Evolutionary conservation across 2,113 vertebrate species (phyloP).

Genomic region (Melanerpes aurifrons): DNA sequence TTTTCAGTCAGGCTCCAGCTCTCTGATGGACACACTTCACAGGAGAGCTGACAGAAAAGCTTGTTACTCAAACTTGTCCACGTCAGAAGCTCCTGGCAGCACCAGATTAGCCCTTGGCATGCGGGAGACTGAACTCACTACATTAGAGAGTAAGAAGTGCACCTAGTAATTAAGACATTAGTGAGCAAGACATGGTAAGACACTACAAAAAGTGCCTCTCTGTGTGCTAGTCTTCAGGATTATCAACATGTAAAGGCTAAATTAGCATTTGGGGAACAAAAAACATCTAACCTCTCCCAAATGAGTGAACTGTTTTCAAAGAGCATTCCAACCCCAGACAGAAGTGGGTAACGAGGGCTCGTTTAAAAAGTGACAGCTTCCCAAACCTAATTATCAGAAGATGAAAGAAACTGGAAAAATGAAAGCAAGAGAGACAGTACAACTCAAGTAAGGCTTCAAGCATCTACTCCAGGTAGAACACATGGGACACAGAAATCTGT

Average conservation of each 20-base stretch:
- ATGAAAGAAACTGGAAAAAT: background rate
- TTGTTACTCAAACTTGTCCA: background rate
- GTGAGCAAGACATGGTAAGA: background rate
- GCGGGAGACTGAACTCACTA: background rate
- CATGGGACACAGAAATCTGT: background rate
- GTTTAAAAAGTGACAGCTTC: background rate
- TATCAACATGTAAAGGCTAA: background rate
- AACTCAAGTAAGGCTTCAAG: background rate
- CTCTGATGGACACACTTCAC: too few species aligned
- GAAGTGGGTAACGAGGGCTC: background rate
- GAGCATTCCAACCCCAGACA: background rate
- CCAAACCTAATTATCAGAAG: background rate
- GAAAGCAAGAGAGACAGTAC: background rate
- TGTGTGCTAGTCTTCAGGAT: background rate
- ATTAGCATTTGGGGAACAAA: background rate
- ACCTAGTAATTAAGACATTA: background rate
- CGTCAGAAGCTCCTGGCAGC: background rate
- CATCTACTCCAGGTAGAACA: background rate
- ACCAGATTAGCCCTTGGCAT: background rate
- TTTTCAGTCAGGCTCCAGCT: too few species aligned
- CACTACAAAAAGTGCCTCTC: background rate
- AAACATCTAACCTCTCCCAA: background rate
- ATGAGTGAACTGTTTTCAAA: background rate
- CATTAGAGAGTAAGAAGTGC: background rate
- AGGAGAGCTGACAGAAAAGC: background rate